Percentiles rank a stretch among this genome's conserved stretches.
phyloP scores from a whole-genome alignment of 2,888 invertebrate species.

The Chouioia cunea region DNA sequence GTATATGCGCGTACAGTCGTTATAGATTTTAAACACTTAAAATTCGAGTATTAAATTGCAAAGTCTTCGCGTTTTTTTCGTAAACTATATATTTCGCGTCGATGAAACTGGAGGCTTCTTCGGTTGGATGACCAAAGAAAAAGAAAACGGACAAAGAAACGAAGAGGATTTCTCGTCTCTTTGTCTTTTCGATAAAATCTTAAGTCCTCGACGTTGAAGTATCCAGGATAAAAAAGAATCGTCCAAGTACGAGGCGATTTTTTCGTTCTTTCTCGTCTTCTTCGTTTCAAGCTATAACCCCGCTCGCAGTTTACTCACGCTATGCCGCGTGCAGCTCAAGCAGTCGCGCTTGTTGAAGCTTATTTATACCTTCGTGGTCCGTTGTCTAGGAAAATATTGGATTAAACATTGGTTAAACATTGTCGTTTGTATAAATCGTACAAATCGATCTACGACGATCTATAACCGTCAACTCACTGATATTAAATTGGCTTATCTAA shows the following conservation, averaged over 20 bases:
- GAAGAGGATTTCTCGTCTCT: not conserved
- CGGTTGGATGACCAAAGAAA: not conserved
- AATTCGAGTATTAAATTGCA: constrained; percentile 28
- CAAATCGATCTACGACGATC: too few species aligned
- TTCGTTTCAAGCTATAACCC: too few species aligned
- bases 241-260: too few species aligned
- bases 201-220: constrained; percentile 25
- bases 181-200: constrained; percentile 34
- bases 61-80: constrained; percentile 6
- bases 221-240: constrained; percentile 32
- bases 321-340: constrained; percentile 20
- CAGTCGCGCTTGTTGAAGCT: constrained; percentile 24
- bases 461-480: too few species aligned
- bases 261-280: too few species aligned
- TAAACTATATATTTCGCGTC: constrained; percentile 46
- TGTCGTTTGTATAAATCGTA: not conserved
- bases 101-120: constrained; percentile 46
- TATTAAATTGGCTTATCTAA: constrained; percentile 25
- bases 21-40: constrained; percentile 42
- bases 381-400: constrained; percentile 53
- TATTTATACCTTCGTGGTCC: constrained; percentile 50
- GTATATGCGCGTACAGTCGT: constrained; percentile 36
- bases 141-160: constrained; percentile 22
- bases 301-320: constrained; percentile 1
- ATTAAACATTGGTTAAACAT: constrained; percentile 15